Evolutionary conservation across 2,888 invertebrate species (phyloP).

Genomic region (Ferrisia virgata): DNA sequence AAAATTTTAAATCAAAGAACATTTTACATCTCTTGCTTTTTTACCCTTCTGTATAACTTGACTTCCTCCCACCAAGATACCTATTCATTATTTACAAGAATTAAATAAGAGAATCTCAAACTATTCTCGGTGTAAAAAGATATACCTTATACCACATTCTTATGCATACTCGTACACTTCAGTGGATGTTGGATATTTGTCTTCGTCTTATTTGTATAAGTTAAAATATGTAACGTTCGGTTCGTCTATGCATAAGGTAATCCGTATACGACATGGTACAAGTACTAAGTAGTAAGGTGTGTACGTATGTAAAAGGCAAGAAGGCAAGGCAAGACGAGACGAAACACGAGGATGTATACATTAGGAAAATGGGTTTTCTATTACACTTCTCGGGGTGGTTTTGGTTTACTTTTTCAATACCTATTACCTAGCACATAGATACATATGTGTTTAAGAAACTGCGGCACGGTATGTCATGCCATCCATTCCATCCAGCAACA

Average conservation of each 20-base stretch:
- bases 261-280: too few relatives aligned
- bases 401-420: slow-evolving; percentile 20
- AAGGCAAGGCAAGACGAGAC: too few relatives aligned
- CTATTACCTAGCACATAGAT: neutral
- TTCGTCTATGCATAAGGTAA: neutral
- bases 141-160: too few relatives aligned
- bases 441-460: neutral
- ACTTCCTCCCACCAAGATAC: neutral
- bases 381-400: neutral
- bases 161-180: neutral
- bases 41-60: too few relatives aligned
- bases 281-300: neutral
- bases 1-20: too few relatives aligned
- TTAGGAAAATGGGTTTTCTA: slow-evolving; percentile 27
- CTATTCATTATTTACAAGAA: neutral
- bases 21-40: too few relatives aligned
- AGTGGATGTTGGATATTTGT: slow-evolving; percentile 1
- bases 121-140: neutral
- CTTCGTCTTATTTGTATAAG: neutral
- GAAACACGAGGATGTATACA: neutral
- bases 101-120: neutral
- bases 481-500: neutral
- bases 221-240: neutral
- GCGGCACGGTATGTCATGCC: neutral
- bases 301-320: neutral